Evolutionary conservation across 2,888 invertebrate species (phyloP), one percentile per base, ranked within the genome.

Genomic region (Rhyacophila evoluta): DNA sequence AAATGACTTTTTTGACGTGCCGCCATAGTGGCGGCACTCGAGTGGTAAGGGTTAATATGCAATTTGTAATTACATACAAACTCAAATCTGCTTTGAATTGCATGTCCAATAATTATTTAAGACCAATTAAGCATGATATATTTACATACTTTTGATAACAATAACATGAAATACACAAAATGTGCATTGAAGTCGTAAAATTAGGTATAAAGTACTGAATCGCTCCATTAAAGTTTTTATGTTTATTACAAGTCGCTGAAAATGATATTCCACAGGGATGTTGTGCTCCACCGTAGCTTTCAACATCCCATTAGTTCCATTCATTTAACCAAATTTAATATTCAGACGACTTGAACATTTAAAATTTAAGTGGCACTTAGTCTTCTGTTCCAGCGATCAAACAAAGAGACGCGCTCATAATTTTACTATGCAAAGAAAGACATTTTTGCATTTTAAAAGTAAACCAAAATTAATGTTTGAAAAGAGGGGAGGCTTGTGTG

Each of bases 321-420:
- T 55, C 55, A 55, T 55, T 55, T 55, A 12, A 25, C 25, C 55
- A 55, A 10, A 55, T 55, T 55, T 55, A 55, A 55, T 55, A 55
- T 55, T 55, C 55, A 55, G 25, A 19, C 55, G 25, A 55, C 19
- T 55, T 19, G 15, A 19, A 15, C 55, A 55, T 55, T 55, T 55
- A 55, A 55, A 55, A 55, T 55, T 55, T 55, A 55, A 55, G 55
- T 55, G 55, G 55, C 55, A 55, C 55, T 55, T 55, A 55, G 55
- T 55, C 55, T 55, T 25, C 19, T 55, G 15, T 55, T 55, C 55
- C 55, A 19, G 19, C 6, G 55, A 55, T 19, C 55, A 55, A 55
- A 55, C 55, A 55, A 19, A 12, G 10, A 55, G 41, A n/a, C 15
- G 55, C 55, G 55, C 19, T 55, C 55, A 25, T 55, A 55, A 55